phyloP scores from a whole-genome alignment of 2,113 vertebrate species.

The Urocitellus parryii region DNA sequence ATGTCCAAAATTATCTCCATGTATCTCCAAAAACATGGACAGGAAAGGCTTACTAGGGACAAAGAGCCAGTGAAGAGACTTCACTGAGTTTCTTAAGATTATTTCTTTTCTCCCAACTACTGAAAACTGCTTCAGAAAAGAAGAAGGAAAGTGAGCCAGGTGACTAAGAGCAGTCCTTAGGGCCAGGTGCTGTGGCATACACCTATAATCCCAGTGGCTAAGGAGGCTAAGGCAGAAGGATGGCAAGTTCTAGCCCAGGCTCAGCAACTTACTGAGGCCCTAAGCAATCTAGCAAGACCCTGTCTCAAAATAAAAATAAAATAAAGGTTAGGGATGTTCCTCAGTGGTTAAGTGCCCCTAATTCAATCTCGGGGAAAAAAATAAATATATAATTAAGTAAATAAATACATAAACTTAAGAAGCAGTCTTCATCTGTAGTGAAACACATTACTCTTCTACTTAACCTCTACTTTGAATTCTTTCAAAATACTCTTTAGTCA shows the following conservation, averaged over 20 bases:
- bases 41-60: neutral
- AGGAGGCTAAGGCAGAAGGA: too few relatives aligned
- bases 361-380: too few relatives aligned
- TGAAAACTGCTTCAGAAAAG: neutral
- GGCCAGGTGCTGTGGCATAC: too few relatives aligned
- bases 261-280: too few relatives aligned
- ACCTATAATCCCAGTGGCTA: too few relatives aligned
- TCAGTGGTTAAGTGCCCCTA: too few relatives aligned
- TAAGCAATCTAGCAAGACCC: too few relatives aligned
- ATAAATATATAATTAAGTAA: too few relatives aligned
- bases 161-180: neutral
- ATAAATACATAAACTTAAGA: too few relatives aligned
- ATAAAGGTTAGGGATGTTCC: too few relatives aligned
- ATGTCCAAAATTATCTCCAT: slow-evolving; percentile 32
- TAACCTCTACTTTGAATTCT: slow-evolving; percentile 57
- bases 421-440: neutral
- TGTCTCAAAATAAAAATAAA: too few relatives aligned
- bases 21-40: neutral
- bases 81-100: slow-evolving; percentile 30
- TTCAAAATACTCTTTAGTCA: slow-evolving; percentile 58
- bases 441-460: slow-evolving; percentile 30
- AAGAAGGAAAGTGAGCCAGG: neutral
- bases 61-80: slow-evolving; percentile 29
- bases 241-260: too few relatives aligned
- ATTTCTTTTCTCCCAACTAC: neutral